These are phyloP conservation scores for Oncorhynchus masou DNA, from an alignment of 2,113 vertebrate genomes.

Conservation along the genomic window DNA sequence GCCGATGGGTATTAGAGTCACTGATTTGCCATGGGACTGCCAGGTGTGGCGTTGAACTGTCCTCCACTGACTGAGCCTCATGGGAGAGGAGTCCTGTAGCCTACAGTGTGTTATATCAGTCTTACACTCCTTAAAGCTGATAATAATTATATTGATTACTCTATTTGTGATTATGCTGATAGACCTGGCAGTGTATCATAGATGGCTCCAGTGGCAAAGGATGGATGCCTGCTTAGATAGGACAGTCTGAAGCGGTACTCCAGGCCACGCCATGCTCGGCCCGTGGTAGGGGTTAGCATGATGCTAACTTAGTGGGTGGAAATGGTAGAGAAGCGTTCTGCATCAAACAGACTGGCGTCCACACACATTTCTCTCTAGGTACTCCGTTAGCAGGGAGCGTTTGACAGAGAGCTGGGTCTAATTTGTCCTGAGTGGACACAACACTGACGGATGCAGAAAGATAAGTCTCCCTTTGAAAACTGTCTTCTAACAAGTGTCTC, in stretches of 20 bases:
- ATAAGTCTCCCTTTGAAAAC: not conserved
- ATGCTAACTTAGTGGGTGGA: not conserved
- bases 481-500: constrained; percentile 1
- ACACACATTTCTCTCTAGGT: not conserved
- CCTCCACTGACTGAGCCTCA: constrained; percentile 32
- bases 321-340: not conserved
- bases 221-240: not conserved
- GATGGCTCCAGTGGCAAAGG: not conserved
- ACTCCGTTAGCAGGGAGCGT: not conserved
- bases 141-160: not conserved
- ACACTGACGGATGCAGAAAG: not conserved
- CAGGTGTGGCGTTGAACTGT: constrained; percentile 29
- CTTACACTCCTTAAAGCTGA: not conserved
- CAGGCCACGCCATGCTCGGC: not conserved
- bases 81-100: not conserved
- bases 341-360: not conserved
- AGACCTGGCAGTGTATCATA: not conserved
- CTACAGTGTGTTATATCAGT: not conserved
- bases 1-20: constrained; percentile 15
- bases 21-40: constrained; percentile 60
- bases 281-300: not conserved
- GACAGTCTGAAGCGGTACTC: not conserved
- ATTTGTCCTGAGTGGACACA: not conserved
- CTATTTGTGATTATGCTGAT: too few species aligned
- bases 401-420: not conserved